These are phyloP conservation scores for Micronycteris hirsuta DNA, from an alignment of 2,113 vertebrate species.

Conservation along the genomic window DNA sequence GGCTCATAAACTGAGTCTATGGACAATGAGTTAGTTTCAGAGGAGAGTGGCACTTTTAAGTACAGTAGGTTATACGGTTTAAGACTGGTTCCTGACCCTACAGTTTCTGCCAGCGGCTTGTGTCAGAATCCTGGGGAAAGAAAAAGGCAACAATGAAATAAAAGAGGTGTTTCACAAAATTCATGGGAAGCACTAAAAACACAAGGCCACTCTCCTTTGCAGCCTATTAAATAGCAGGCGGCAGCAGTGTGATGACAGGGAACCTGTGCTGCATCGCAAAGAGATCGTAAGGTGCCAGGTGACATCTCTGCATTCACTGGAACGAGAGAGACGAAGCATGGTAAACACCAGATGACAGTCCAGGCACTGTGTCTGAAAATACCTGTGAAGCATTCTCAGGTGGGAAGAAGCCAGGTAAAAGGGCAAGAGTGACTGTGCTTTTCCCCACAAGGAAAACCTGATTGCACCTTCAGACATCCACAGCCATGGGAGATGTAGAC, in stretches of 20 bases:
- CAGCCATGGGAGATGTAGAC: not conserved
- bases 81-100: not conserved
- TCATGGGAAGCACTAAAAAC: not conserved
- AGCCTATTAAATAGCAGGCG: not conserved
- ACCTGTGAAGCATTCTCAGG: not conserved
- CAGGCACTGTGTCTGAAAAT: not conserved
- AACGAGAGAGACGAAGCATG: not conserved
- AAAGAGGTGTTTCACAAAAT: not conserved
- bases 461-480: not conserved
- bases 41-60: not conserved
- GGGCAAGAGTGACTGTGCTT: not conserved
- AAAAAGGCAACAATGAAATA: not conserved
- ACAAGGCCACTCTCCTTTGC: not conserved
- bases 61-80: not conserved
- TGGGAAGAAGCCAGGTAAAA: not conserved
- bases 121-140: not conserved
- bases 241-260: not conserved
- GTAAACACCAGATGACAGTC: fast-evolving
- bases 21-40: not conserved
- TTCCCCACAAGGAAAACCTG: not conserved
- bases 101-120: not conserved
- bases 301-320: not conserved
- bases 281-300: fast-evolving
- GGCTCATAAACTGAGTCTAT: not conserved
- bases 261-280: not conserved